These are phyloP conservation scores for Taphrorychus bicolor DNA, from an alignment of 2,888 invertebrate genomes.

Conservation along the genomic window DNA sequence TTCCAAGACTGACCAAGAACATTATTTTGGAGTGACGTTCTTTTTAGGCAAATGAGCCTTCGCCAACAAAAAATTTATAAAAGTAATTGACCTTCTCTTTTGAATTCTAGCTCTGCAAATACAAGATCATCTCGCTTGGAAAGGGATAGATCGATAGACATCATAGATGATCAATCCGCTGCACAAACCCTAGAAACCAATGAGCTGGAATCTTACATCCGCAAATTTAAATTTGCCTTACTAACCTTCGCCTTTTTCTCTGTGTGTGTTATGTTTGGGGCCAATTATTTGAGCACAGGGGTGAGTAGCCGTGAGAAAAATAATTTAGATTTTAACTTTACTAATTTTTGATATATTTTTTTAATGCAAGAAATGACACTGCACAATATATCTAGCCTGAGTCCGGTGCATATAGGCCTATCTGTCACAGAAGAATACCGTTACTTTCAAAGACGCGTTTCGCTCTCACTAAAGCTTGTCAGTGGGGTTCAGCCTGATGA, in stretches of 20 bases:
- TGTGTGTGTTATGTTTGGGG: constrained; percentile 73
- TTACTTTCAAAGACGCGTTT: too few species aligned
- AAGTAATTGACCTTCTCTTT: background rate
- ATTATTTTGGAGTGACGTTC: too few species aligned
- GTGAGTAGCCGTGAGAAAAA: constrained; percentile 16
- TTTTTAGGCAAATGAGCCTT: background rate
- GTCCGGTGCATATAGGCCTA: too few species aligned
- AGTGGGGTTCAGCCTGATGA: too few species aligned
- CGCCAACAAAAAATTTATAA: background rate
- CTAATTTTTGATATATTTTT: too few species aligned
- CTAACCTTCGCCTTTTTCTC: constrained; percentile 28
- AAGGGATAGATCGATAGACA: constrained; percentile 20
- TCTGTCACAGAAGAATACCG: too few species aligned
- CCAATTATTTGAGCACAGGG: constrained; percentile 37
- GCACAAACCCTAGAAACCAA: constrained; percentile 24
- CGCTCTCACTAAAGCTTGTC: too few species aligned
- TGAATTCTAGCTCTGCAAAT: constrained; percentile 18
- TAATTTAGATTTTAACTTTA: too few species aligned
- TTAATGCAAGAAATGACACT: too few species aligned
- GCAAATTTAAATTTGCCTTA: constrained; percentile 34
- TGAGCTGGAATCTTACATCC: constrained; percentile 25
- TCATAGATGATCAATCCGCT: constrained; percentile 15
- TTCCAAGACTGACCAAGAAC: too few species aligned
- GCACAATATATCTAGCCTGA: too few species aligned
- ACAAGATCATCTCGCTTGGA: constrained; percentile 17